Conservation (phyloP, 2,113 vertebrate genomes). For the Eidolon helvum region DNA sequence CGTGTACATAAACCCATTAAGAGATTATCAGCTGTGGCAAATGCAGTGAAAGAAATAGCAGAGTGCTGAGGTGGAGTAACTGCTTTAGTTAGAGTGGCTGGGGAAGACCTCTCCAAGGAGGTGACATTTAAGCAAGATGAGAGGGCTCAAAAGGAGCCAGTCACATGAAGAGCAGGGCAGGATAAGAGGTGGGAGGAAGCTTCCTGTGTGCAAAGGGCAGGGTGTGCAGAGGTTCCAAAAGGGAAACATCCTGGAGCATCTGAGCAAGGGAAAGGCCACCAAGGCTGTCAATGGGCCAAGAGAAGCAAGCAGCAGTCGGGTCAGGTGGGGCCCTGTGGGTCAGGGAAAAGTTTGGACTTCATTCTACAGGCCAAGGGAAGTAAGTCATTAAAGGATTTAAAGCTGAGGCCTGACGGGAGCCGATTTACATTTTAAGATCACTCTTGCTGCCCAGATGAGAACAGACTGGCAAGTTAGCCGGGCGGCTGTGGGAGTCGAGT, state of each 20-base stretch:
- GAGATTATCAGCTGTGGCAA: background rate
- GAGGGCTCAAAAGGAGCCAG: background rate
- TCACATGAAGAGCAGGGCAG: background rate
- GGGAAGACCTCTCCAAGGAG: background rate
- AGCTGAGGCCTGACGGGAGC: background rate
- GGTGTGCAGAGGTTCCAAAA: background rate
- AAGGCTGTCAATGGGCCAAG: background rate
- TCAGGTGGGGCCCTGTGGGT: background rate
- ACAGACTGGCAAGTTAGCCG: background rate
- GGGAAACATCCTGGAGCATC: background rate
- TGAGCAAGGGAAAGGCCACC: background rate
- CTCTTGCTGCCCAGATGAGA: background rate
- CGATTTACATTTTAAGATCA: background rate
- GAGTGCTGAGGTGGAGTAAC: background rate
- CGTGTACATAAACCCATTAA: background rate
- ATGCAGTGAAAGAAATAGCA: fast-evolving
- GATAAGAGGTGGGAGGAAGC: background rate
- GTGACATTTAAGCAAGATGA: background rate
- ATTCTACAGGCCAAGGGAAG: background rate
- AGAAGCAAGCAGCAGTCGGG: background rate
- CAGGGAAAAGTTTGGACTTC: background rate
- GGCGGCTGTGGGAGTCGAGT: background rate
- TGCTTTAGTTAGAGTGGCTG: background rate
- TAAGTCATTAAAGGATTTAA: background rate
- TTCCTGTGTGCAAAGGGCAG: background rate